phyloP scores from a whole-genome alignment of 2,888 invertebrate species.

The Mylabris sibirica region DNA sequence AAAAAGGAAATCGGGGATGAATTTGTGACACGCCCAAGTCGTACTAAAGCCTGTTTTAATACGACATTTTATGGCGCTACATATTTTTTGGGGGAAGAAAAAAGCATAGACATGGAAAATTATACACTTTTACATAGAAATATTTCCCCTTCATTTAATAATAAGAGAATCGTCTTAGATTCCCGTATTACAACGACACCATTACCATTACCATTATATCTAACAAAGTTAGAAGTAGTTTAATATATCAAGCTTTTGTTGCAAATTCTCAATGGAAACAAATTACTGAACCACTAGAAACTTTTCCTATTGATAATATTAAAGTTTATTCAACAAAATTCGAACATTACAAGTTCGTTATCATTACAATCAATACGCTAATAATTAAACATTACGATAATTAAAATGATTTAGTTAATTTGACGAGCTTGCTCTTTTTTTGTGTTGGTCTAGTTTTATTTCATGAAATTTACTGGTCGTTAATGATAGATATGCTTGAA shows the following conservation, averaged over 20 bases:
- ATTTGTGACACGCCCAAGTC: slow-evolving; percentile 3
- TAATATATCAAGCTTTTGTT: slow-evolving; percentile 27
- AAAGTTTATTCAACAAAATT: slow-evolving; percentile 25
- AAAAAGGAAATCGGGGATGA: slow-evolving; percentile 7
- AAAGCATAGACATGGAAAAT: background rate
- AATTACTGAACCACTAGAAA: slow-evolving; percentile 30
- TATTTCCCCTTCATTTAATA: background rate
- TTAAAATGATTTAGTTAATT: background rate
- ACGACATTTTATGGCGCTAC: background rate
- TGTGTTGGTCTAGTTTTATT: too few relatives aligned
- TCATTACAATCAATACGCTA: slow-evolving; percentile 22
- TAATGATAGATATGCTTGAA: slow-evolving; percentile 21
- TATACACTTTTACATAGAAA: background rate
- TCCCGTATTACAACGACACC: background rate
- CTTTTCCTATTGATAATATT: slow-evolving; percentile 26
- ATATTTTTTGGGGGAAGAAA: background rate
- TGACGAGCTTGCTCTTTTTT: background rate
- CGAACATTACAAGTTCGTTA: slow-evolving; percentile 21
- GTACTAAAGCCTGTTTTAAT: background rate
- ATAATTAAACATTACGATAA: slow-evolving; percentile 19
- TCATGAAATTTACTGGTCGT: slow-evolving; percentile 4
- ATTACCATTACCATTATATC: slow-evolving; percentile 19
- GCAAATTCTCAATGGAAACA: slow-evolving; percentile 25
- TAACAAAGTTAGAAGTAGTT: slow-evolving; percentile 22
- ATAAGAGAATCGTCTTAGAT: background rate